Percentiles rank a stretch among this genome's conserved stretches.
These are phyloP conservation scores for Hemiprocne comata DNA, from an alignment of 2,113 vertebrate species.

Conservation along the genomic window DNA sequence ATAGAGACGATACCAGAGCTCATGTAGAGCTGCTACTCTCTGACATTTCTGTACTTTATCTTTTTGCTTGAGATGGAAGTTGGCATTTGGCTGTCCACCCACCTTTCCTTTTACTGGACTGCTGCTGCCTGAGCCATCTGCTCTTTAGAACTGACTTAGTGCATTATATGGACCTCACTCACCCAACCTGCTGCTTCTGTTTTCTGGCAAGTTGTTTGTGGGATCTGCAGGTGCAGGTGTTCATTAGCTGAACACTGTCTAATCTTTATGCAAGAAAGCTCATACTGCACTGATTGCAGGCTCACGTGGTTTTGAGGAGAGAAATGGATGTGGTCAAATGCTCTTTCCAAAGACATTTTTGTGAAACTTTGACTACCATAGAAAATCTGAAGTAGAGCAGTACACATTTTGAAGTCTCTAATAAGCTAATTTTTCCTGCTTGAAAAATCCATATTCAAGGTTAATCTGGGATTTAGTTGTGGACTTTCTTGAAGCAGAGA, in stretches of 20 bases:
- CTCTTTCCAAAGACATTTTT: neutral
- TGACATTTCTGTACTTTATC: fast-evolving
- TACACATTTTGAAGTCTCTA: neutral
- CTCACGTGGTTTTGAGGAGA: neutral
- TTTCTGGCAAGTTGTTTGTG: neutral
- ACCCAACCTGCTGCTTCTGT: neutral
- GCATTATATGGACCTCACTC: neutral
- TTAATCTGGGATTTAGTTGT: neutral
- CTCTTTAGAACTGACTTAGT: neutral
- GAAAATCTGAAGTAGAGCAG: neutral
- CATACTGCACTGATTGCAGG: neutral
- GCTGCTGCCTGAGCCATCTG: neutral
- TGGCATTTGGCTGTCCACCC: neutral
- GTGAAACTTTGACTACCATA: neutral
- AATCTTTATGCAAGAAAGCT: conserved; percentile 32
- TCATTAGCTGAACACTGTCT: neutral
- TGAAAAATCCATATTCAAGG: neutral
- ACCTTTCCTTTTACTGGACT: neutral
- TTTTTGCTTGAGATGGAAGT: neutral
- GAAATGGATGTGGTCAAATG: neutral
- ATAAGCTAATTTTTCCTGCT: neutral
- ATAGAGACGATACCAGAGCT: fast-evolving
- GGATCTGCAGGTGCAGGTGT: conserved; percentile 6
- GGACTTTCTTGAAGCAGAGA: neutral
- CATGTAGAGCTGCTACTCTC: neutral